Percentiles rank a stretch among this genome's conserved stretches.
phyloP scores from a whole-genome alignment of 2,113 vertebrate species.

The Clarias macrocephalus region DNA sequence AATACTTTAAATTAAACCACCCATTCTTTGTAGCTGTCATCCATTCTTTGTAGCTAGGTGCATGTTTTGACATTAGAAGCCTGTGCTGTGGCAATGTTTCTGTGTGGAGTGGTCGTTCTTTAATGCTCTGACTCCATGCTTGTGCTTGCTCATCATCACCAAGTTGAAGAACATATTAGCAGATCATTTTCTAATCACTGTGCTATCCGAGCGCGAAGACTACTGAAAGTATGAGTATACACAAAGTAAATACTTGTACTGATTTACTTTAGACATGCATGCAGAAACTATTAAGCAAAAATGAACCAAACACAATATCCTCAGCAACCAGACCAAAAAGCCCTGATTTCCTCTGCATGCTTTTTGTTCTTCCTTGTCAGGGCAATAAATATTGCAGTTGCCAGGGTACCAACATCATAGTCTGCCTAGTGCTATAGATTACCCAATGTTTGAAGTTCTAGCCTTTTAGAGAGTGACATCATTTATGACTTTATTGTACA shows the following conservation, averaged over 20 bases:
- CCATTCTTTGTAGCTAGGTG: not conserved
- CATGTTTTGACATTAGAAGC: not conserved
- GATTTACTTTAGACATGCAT: slow-evolving; percentile 16
- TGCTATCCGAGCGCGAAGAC: slow-evolving; percentile 18
- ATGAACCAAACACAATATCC: slow-evolving; percentile 58
- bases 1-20: too few relatives aligned
- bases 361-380: slow-evolving; percentile 56
- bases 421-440: slow-evolving; percentile 62
- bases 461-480: slow-evolving; percentile 50
- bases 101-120: slow-evolving; percentile 13
- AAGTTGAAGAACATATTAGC: slow-evolving; percentile 30
- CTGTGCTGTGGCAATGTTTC: slow-evolving; percentile 36
- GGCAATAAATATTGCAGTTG: slow-evolving; percentile 69
- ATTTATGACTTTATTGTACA: slow-evolving; percentile 51
- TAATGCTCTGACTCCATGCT: slow-evolving; percentile 35
- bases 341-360: not conserved
- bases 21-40: not conserved
- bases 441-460: slow-evolving; percentile 57
- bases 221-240: slow-evolving; percentile 17
- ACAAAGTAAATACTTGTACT: not conserved
- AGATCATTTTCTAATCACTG: slow-evolving; percentile 31
- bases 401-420: slow-evolving; percentile 61
- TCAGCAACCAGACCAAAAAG: slow-evolving; percentile 58
- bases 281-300: slow-evolving; percentile 37
- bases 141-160: slow-evolving; percentile 31